phyloP scores from a whole-genome alignment of 2,888 invertebrate genomes.

The Lysandra coridon region DNA sequence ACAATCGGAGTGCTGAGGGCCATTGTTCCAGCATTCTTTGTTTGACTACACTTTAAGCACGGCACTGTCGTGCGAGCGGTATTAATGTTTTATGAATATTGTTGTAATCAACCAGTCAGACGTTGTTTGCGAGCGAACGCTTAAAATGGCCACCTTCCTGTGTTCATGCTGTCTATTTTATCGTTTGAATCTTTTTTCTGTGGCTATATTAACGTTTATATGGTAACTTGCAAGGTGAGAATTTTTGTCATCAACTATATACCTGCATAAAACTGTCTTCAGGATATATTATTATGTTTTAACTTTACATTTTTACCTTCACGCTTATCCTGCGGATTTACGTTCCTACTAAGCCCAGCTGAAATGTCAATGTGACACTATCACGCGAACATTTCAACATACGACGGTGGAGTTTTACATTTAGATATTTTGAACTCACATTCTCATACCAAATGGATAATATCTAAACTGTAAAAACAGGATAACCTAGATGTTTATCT shows the following conservation, averaged over 20 bases:
- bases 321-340: not conserved
- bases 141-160: conserved; percentile 8
- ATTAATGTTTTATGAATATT: conserved; percentile 24
- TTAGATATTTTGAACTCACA: not conserved
- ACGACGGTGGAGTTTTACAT: conserved; percentile 5
- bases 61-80: conserved; percentile 29
- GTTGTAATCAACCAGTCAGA: conserved; percentile 22
- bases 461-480: not conserved
- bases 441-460: not conserved
- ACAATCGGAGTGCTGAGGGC: conserved; percentile 36
- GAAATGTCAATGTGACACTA: conserved; percentile 15
- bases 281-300: not conserved
- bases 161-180: not conserved
- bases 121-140: conserved; percentile 7
- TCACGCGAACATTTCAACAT: not conserved
- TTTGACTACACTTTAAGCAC: conserved; percentile 32
- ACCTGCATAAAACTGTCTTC: not conserved
- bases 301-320: not conserved
- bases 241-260: not conserved
- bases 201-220: not conserved
- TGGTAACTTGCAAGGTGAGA: not conserved
- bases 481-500: not conserved
- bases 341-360: not conserved
- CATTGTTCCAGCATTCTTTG: conserved; percentile 38
- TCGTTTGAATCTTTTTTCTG: not conserved